These are phyloP conservation scores for Paragorgia papillata DNA, from an alignment of 92 coral and sea anemone species.

Conservation along the genomic window DNA sequence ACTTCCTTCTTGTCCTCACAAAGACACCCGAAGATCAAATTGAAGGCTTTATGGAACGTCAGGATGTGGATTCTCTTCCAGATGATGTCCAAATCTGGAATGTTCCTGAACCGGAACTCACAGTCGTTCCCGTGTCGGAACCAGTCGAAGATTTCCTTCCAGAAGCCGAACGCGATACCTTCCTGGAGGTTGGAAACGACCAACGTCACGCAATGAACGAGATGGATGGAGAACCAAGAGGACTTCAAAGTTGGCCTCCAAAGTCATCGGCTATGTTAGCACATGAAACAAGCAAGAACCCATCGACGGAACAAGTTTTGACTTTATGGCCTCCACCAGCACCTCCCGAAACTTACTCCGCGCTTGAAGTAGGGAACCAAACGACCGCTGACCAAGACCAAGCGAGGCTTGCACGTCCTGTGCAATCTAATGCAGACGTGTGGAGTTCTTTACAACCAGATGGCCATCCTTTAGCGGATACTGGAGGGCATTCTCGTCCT, in stretches of 20 bases:
- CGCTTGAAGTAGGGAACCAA: background rate
- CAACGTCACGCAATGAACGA: background rate
- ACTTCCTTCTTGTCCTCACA: constrained; percentile 62
- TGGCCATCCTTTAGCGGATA: background rate
- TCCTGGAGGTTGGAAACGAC: constrained; percentile 2
- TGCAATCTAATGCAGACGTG: background rate
- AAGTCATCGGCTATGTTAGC: constrained; percentile 62
- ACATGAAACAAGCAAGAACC: background rate
- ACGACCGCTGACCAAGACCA: background rate
- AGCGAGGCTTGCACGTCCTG: background rate
- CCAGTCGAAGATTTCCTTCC: constrained; percentile 25
- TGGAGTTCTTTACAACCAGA: background rate
- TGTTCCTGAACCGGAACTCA: constrained; percentile 47
- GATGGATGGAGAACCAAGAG: constrained; percentile 26
- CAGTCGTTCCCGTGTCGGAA: constrained; percentile 54
- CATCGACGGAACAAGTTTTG: constrained; percentile 40
- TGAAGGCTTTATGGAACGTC: constrained; percentile 54
- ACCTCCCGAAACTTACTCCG: constrained; percentile 70
- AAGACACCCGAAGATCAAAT: constrained; percentile 46
- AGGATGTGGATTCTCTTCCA: constrained; percentile 60
- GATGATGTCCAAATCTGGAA: constrained; percentile 66
- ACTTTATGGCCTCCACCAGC: constrained; percentile 90
- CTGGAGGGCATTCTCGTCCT: background rate
- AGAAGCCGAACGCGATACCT: constrained; percentile 1
- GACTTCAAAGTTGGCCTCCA: constrained; percentile 96